Evolutionary conservation across 1,140 invertebrate genomes (phyloP), one percentile per base, ranked within the genome.

Genomic region (Lamellibrachia luymesi): DNA sequence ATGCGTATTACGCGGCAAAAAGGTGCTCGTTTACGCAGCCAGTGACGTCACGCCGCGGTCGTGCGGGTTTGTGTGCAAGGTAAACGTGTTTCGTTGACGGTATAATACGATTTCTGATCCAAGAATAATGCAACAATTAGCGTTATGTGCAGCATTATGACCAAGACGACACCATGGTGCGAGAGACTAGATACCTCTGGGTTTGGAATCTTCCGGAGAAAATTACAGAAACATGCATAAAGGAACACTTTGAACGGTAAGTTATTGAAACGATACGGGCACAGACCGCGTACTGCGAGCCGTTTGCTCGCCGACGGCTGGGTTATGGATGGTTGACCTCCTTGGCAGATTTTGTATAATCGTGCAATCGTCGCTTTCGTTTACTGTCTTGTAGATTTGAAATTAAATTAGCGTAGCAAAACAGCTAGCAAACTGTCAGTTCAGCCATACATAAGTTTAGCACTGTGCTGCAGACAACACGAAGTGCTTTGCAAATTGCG

Each of bases 151-250:
- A 50, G 51, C 49, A 91, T 50, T 91, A 91, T 92, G 90, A 50
- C 51, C 92, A 52, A 49, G 51, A 90, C 38, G 27, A 50, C 17
- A 93, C 50, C 94, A 99, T 99, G 99, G 99, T 99, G 98, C 99
- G 99, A 98, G 98, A 99, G 98, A 99, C 98, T 97, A 98, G 98
- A 97, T 98, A 99, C 97, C 98, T 99, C 97, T 99, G 98, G 98
- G 98, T 99, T 98, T 98, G 98, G 98, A 99, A 99, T 98, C 98
- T 99, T 98, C 98, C 98, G 97, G 98, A 99, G 97, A 99, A 98
- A 97, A 98, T 98, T 97, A 98, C 98, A 96, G 98, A 99, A 97
- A 98, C 99, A 97, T 97, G 98, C 96, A 98, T 99, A 97, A 97
- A 98, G 97, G 98, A 99, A 97, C 98, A 99, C 97, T 99, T 99